Conservation (phyloP, 1,140 invertebrate genomes). For the Holotrichia oblita region DNA sequence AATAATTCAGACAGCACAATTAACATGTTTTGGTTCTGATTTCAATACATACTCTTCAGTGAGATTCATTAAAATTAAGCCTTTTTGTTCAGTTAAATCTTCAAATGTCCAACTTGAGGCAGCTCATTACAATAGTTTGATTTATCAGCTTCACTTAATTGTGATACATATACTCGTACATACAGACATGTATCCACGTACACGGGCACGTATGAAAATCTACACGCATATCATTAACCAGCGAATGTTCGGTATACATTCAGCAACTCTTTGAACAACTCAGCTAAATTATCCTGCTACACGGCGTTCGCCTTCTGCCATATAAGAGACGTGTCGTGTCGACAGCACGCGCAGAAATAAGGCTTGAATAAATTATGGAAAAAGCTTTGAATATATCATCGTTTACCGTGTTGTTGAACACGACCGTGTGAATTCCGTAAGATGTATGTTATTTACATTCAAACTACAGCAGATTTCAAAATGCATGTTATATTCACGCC, state of each 20-base stretch:
- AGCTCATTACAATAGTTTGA: slow-evolving; percentile 20
- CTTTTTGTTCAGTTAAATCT: background rate
- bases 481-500: background rate
- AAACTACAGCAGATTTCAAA: background rate
- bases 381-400: slow-evolving; percentile 2
- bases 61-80: background rate
- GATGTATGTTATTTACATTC: background rate
- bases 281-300: slow-evolving; percentile 5
- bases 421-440: background rate
- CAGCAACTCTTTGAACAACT: background rate
- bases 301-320: slow-evolving; percentile 7
- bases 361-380: slow-evolving; percentile 15
- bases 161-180: background rate
- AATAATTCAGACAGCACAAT: background rate
- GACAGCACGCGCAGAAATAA: slow-evolving; percentile 15
- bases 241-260: background rate
- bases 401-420: background rate
- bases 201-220: background rate
- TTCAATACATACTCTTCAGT: background rate
- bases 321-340: background rate
- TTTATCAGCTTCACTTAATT: slow-evolving; percentile 8
- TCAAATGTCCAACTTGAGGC: background rate
- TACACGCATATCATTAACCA: slow-evolving; percentile 7
- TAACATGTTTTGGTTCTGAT: background rate
- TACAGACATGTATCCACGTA: background rate